Evolutionary conservation across 2,888 invertebrate genomes (phyloP).

Genomic region (Pseudococcus jackbeardsleyi): DNA sequence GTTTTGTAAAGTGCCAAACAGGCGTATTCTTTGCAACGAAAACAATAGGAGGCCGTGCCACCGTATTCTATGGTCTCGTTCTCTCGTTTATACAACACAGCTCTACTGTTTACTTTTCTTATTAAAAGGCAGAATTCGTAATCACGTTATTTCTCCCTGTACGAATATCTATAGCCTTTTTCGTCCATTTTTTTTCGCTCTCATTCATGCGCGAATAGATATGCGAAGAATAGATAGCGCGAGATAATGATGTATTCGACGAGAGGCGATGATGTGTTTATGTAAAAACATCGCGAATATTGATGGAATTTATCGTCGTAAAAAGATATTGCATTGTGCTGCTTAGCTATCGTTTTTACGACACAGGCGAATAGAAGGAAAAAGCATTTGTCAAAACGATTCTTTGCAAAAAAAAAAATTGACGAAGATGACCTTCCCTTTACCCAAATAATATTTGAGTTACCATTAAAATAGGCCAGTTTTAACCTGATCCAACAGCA

Average conservation of each 20-base stretch:
- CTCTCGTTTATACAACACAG: neutral
- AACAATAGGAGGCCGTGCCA: neutral
- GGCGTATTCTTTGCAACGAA: neutral
- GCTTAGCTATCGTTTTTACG: too few relatives aligned
- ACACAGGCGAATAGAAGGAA: too few relatives aligned
- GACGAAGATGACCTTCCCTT: too few relatives aligned
- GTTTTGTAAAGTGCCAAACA: neutral
- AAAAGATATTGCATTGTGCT: too few relatives aligned
- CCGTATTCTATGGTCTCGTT: neutral
- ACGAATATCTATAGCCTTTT: neutral
- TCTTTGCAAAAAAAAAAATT: too few relatives aligned
- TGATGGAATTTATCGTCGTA: neutral
- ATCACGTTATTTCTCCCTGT: neutral
- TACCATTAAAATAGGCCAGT: too few relatives aligned
- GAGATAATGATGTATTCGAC: neutral
- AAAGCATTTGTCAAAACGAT: too few relatives aligned
- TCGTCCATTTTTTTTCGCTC: neutral
- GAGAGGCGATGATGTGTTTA: neutral
- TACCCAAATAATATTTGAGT: too few relatives aligned
- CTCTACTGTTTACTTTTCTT: constrained; percentile 1
- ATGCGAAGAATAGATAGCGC: neutral
- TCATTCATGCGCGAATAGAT: neutral
- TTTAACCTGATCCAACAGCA: too few relatives aligned
- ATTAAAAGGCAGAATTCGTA: neutral
- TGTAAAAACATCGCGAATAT: neutral